Conservation (phyloP, 1,140 invertebrate genomes). For the Coenobita brevimanus region DNA sequence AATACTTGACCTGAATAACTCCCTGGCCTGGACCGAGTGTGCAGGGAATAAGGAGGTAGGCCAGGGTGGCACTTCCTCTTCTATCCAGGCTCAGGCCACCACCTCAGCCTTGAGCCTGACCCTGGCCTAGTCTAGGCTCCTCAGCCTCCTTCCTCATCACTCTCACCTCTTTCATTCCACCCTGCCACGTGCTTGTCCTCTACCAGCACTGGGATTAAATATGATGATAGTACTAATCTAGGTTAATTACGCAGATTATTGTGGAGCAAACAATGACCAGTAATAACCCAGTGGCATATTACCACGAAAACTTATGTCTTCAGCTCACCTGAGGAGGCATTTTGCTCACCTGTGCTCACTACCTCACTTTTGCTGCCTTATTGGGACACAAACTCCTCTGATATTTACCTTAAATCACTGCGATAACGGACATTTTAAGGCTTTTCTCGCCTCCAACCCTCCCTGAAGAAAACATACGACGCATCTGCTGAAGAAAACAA, state of each 20-base stretch:
- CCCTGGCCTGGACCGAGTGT: too few relatives aligned
- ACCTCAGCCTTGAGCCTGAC: conserved; percentile 11
- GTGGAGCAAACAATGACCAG: too few relatives aligned
- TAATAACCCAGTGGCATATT: too few relatives aligned
- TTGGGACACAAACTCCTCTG: background rate
- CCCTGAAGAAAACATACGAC: conserved; percentile 3
- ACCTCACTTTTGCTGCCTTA: background rate
- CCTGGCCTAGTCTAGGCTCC: conserved; percentile 20
- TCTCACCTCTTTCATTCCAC: background rate
- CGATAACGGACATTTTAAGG: background rate
- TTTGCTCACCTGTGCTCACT: too few relatives aligned
- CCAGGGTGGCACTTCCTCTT: background rate
- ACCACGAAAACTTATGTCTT: too few relatives aligned
- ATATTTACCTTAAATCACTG: background rate
- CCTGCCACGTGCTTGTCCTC: too few relatives aligned
- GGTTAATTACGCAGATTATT: too few relatives aligned
- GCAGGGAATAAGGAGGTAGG: too few relatives aligned
- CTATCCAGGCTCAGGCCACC: background rate
- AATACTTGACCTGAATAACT: too few relatives aligned
- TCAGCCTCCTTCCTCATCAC: background rate
- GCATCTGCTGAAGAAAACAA: background rate
- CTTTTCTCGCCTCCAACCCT: background rate
- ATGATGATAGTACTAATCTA: too few relatives aligned
- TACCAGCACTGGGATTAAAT: too few relatives aligned
- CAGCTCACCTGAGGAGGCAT: background rate